Evolutionary conservation across 1,140 invertebrate species (phyloP), one percentile per base, ranked within the genome.

Genomic region (Euwallacea similis): DNA sequence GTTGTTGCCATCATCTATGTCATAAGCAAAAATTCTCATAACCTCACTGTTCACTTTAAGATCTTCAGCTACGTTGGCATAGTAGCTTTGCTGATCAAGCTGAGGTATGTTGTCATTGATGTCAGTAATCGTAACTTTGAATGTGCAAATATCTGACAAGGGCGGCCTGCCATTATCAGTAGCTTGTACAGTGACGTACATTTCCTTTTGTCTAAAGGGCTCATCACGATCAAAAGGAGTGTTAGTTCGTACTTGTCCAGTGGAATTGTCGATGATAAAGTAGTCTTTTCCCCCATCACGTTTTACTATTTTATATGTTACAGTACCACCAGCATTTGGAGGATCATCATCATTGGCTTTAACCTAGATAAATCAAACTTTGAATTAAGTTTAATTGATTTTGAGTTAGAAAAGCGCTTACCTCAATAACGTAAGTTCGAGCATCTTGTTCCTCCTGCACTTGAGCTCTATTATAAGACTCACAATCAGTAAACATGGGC

Each of bases 31-130:
- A 78, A 95, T 91, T 79, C 92, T 85, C 91, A 94, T 93, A 46
- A 95, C 92, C 77, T 93, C 90, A 53, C 86, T 83, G n/a, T 85
- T 86, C 41, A 86, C 81, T 10, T 82, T 81, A 64, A 90, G 82
- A 83, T 94, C 92, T 85, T 90, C 87, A 46, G 91, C 90, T 21
- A 93, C 89, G 44, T 89, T 89, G 80, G 91, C 90, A 69, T 84
- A 85, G 81, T 93, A 92, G 74, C 76, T 77, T n/a, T 67, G 88
- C 91, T 93, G 93, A 78, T 96, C 93, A 82, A 95, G 94, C 59
- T 92, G 88, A 1, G 94, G 93, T 3, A 84, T 81, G 77, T 95
- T 96, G 79, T 96, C 94, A 82, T 96, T 96, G 75, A 93, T 89
- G 82, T 96, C 94, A 78, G 88, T 87, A 72, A 95, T 92, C 59